Conservation (phyloP, 1,140 invertebrate genomes). For the Drosophila sucinea region DNA sequence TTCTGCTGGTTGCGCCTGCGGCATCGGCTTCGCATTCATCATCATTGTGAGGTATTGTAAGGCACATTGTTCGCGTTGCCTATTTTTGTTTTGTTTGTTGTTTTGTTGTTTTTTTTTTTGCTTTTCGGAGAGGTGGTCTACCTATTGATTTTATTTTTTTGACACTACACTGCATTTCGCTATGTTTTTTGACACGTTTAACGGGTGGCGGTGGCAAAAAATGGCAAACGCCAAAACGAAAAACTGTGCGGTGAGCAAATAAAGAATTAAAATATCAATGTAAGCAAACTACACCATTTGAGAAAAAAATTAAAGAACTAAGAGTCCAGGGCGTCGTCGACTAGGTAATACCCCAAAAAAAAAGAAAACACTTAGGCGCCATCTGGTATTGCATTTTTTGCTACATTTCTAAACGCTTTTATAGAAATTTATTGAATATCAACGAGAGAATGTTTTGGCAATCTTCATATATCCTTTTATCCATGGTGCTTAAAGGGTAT, state of each 20-base stretch:
- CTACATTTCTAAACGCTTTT: no score
- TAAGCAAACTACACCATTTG: slow-evolving; percentile 29
- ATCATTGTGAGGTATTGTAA: slow-evolving; percentile 19
- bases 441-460: no score
- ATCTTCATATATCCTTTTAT: no score
- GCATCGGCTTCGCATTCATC: slow-evolving; percentile 57
- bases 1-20: slow-evolving; percentile 37
- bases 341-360: slow-evolving; percentile 16
- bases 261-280: slow-evolving; percentile 64
- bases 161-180: slow-evolving; percentile 15
- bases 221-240: slow-evolving; percentile 32
- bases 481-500: no score
- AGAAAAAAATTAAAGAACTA: slow-evolving; percentile 1
- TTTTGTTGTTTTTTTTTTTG: slow-evolving; percentile 13
- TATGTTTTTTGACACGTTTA: slow-evolving; percentile 47
- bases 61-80: slow-evolving; percentile 38
- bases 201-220: slow-evolving; percentile 30
- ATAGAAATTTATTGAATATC: no score
- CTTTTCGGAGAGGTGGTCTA: slow-evolving; percentile 24
- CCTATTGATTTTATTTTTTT: slow-evolving; percentile 59
- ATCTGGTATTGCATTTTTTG: no score
- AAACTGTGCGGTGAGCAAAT: slow-evolving; percentile 57
- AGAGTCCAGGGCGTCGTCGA: not conserved
- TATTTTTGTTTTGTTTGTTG: slow-evolving; percentile 43
- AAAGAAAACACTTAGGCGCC: no score